Conservation (phyloP, 1,140 invertebrate species). For the Nephila pilipes region DNA sequence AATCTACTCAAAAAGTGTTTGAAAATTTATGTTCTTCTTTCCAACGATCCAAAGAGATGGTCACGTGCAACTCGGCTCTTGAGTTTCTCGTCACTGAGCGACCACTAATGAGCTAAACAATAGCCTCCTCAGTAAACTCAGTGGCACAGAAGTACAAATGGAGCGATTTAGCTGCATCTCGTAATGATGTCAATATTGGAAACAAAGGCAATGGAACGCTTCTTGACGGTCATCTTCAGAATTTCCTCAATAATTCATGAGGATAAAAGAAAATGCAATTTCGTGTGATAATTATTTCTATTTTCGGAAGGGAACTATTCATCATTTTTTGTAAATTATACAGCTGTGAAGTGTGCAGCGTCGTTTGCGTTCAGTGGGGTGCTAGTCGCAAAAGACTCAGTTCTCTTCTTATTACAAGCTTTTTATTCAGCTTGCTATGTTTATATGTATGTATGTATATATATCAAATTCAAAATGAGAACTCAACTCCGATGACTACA, state of each 20-base stretch:
- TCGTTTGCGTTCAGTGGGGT: too few species aligned
- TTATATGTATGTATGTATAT: too few species aligned
- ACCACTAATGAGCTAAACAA: not conserved
- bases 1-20: not conserved
- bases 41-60: not conserved
- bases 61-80: not conserved
- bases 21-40: not conserved
- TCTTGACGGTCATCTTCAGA: not conserved
- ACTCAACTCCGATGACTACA: too few species aligned
- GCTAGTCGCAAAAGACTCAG: too few species aligned
- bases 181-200: not conserved
- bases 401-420: too few species aligned
- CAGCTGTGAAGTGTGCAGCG: too few species aligned
- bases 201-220: slow-evolving; percentile 4
- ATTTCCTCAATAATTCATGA: slow-evolving; percentile 16
- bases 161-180: not conserved
- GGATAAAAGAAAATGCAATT: not conserved
- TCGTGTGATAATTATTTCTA: not conserved
- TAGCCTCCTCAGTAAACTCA: not conserved
- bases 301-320: not conserved
- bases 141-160: not conserved
- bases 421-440: too few species aligned
- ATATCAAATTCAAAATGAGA: too few species aligned
- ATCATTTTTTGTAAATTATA: too few species aligned
- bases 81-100: too few species aligned